A percentile compares a stretch with the other conserved stretches of the same genome.
Conservation (phyloP, 1,140 invertebrate species). For the Neelides sp. region DNA sequence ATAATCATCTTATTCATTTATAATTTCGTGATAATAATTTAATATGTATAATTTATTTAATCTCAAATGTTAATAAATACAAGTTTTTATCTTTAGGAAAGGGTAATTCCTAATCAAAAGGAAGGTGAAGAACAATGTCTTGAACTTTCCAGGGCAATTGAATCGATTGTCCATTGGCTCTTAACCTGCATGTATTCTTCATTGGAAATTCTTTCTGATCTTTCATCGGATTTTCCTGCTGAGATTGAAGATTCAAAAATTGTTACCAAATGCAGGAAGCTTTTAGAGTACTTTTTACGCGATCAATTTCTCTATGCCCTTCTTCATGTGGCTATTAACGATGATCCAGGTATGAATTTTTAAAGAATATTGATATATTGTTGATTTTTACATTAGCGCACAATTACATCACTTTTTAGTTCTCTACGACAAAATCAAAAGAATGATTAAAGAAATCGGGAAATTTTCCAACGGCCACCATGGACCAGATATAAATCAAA, state of each 20-base stretch:
- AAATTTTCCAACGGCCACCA: conserved; percentile 25
- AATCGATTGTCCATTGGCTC: conserved; percentile 66
- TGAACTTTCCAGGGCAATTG: conserved; percentile 56
- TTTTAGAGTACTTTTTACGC: conserved; percentile 35
- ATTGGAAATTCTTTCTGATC: conserved; percentile 35
- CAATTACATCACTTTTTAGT: conserved; percentile 4
- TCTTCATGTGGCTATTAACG: conserved; percentile 38
- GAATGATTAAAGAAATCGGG: conserved; percentile 23
- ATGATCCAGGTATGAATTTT: conserved; percentile 34
- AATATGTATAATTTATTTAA: conserved; percentile 10
- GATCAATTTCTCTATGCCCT: conserved; percentile 36
- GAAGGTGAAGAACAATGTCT: conserved; percentile 67
- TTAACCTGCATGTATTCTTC: conserved; percentile 54
- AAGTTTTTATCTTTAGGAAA: conserved; percentile 37
- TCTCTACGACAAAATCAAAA: conserved; percentile 18
- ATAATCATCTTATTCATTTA: conserved; percentile 6
- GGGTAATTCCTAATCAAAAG: conserved; percentile 39
- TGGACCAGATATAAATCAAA: conserved; percentile 13
- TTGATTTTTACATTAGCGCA: background rate
- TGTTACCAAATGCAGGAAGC: conserved; percentile 36
- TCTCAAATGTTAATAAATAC: conserved; percentile 15
- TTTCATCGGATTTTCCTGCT: conserved; percentile 16
- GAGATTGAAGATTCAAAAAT: conserved; percentile 35
- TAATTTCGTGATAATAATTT: conserved; percentile 2
- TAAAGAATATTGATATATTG: conserved; percentile 5